Evolutionary conservation across 2,797 vertebrate species (phyloP), one percentile per base, ranked within the genome.

Genomic region (Arrhamphus sclerolepis): DNA sequence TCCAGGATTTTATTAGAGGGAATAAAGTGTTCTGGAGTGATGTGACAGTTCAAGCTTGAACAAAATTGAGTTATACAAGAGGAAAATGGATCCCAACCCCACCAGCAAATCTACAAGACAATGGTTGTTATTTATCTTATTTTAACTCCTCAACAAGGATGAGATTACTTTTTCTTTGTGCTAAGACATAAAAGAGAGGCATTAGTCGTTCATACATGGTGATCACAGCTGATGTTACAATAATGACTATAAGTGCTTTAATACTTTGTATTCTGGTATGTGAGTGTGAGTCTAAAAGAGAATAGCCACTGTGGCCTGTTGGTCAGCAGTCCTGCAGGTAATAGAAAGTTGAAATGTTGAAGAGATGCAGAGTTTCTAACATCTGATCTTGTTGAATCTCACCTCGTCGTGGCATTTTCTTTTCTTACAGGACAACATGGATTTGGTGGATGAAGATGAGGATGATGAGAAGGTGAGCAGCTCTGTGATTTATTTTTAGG

Each of bases 381-480:
- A 20, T 16, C 31, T 18, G 6, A 42, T 57, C 10, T 28, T 9
- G 17, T 43, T 11, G 1, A 20, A 13, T 62, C n/a, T 70, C 64
- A 24, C 13, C 16, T 54, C 9, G 55, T 0, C 5, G 1, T 47
- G 26, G n/a, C 6, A 4, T 2, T 2, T 49, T 3, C 53, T 65
- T 49, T 46, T 34, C 21, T 75, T 65, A 34, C 62, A 98, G 97
- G 95, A 95, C 44, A 90, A 84, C 51, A 91, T 95, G 74, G 93
- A 96, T 43, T 9, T 94, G 39, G 94, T 92, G 7, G 97, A 98
- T 7, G 97, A 98, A 0, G 95, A 98, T 0, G 96, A 97, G 8
- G 97, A 99, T 0, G 96, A 99, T 44, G 96, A 97, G 61, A 97
- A 95, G 93, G 97, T 98, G 86, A 8, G 63, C 62, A 24, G 21